Conservation (phyloP, 2,888 invertebrate species). For the Scaptomyza parva region DNA sequence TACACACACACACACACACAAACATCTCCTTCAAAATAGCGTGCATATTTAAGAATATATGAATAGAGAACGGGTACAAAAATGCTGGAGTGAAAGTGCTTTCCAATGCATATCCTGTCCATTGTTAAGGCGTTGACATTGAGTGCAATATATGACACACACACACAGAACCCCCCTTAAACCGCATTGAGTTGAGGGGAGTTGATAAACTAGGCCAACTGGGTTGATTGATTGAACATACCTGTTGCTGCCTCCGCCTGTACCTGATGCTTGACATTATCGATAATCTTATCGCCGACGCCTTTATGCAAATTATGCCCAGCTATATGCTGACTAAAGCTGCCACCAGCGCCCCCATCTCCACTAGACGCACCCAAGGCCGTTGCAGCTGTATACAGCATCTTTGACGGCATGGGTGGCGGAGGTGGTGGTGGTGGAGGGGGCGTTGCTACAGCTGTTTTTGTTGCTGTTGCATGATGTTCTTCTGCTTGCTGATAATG, state of each 20-base stretch:
- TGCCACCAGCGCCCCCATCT: slow-evolving; percentile 23
- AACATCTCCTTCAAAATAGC: neutral
- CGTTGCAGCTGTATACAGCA: slow-evolving; percentile 68
- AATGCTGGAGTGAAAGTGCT: slow-evolving; percentile 33
- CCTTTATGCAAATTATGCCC: slow-evolving; percentile 73
- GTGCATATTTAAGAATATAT: too few relatives aligned
- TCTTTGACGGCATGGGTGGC: slow-evolving; percentile 80
- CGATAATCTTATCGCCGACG: slow-evolving; percentile 79
- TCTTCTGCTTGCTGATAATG: slow-evolving; percentile 68
- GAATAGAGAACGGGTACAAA: slow-evolving; percentile 10
- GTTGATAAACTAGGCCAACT: slow-evolving; percentile 12
- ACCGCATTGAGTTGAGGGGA: neutral
- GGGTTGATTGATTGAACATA: slow-evolving; percentile 77
- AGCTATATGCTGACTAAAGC: slow-evolving; percentile 74
- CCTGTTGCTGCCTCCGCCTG: slow-evolving; percentile 84
- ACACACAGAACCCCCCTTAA: slow-evolving; percentile 1
- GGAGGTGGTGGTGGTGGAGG: slow-evolving; percentile 78
- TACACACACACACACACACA: neutral
- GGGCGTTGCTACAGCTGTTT: slow-evolving; percentile 70
- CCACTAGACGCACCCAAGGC: slow-evolving; percentile 18
- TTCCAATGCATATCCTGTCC: slow-evolving; percentile 13
- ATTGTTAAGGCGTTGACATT: slow-evolving; percentile 31
- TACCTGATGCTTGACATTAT: slow-evolving; percentile 83
- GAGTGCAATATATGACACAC: slow-evolving; percentile 10
- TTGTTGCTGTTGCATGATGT: slow-evolving; percentile 28